Evolutionary conservation across 2,888 invertebrate genomes (phyloP), one percentile per base, ranked within the genome.

Genomic region (Diarsia rubi): DNA sequence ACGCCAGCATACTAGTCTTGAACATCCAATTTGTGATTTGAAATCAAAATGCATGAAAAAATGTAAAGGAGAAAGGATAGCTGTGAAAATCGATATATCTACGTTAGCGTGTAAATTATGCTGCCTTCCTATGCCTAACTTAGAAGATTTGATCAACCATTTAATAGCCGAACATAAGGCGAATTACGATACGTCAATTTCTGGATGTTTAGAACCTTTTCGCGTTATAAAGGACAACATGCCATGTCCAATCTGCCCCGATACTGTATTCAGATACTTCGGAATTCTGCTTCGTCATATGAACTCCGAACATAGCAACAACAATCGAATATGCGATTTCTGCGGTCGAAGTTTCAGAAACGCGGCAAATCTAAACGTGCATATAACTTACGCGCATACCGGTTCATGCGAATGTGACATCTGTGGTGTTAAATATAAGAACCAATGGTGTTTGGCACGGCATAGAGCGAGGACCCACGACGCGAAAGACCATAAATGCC

Each of bases 281-380:
- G 93, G 93, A 0, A 94, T 93, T 0, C 84, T 96, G 2, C 84
- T 95, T 6, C 90, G 94, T 3, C 96, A 96, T 69, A 92, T 96
- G 65, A 96, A 95, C 54, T 90, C 94, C 0, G 94, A 93, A 42
- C 96, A 96, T 57, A 95, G 93, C 65, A 92, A 95, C 42, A 95
- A 95, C 59, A 95, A 94, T 45, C 91, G 92, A 21, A 95, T 96
- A 19, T 96, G 96, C 82, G 95, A 95, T 70, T 95, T 93, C 69
- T 96, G 96, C 79, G 96, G 96, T 0, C 90, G 94, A 0, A 92
- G 93, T 49, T 96, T 95, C 49, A 91, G 93, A 3, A 94, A 90
- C 12, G 92, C 91, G 0, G 88, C 92, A 0, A 95, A 95, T 86
- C 86, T 96, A 1, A 93, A 93, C 47, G 93, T 95, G 0, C 96